Conservation (phyloP, 2,113 vertebrate genomes). For the Aythya baeri region DNA sequence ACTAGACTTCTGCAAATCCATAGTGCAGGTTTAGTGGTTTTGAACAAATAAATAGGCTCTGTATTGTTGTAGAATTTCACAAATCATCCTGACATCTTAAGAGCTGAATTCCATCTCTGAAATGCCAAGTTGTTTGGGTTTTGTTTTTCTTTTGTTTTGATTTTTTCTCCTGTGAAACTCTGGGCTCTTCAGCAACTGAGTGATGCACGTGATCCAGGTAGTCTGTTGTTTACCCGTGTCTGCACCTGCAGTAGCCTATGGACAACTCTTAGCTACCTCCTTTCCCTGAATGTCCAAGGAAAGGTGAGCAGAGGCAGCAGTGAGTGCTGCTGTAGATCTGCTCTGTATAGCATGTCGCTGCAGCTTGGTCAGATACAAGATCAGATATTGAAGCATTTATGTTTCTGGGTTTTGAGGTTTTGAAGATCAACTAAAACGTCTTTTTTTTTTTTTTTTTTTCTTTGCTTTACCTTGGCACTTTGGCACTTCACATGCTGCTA, state of each 20-base stretch:
- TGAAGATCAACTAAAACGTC: not conserved
- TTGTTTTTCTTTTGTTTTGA: no score
- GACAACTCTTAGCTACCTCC: not conserved
- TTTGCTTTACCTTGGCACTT: not conserved
- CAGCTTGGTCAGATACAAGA: accelerated
- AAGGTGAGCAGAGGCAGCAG: not conserved
- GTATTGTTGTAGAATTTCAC: not conserved
- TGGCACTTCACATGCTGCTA: not conserved
- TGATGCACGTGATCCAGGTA: not conserved
- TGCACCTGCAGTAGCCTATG: not conserved
- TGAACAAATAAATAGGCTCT: not conserved
- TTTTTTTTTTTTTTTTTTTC: not conserved
- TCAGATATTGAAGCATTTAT: no score
- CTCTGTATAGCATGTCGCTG: not conserved
- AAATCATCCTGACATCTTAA: not conserved
- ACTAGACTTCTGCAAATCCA: not conserved
- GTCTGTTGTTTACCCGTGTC: accelerated
- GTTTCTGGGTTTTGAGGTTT: not conserved
- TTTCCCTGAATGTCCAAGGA: accelerated
- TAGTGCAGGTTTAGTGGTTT: not conserved
- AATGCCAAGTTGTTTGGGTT: not conserved
- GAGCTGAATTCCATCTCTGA: not conserved
- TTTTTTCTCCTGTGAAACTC: not conserved
- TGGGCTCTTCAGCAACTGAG: not conserved
- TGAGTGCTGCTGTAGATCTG: not conserved